Conservation (phyloP, 2,113 vertebrate genomes). For the Nannobrachium achirus region DNA sequence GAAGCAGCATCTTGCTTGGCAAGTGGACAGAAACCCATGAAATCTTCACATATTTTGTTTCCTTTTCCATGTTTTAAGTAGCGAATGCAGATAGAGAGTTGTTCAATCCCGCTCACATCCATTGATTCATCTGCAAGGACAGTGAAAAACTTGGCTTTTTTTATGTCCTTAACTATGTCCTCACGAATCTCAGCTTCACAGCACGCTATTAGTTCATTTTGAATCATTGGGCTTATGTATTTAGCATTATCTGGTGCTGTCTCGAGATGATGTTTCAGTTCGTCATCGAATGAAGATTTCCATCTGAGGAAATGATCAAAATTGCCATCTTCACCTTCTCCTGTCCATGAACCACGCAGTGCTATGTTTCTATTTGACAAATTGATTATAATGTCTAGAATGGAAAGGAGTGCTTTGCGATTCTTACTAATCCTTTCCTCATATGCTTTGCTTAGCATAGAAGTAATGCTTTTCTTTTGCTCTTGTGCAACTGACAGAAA, state of each 20-base stretch:
- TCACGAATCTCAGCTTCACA: constrained; percentile 24
- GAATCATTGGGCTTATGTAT: constrained; percentile 15
- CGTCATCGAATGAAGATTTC: constrained; percentile 17
- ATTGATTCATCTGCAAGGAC: constrained; percentile 22
- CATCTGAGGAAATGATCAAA: constrained; percentile 19
- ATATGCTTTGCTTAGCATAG: neutral
- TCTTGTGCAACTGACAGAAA: neutral
- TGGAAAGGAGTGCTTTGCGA: constrained; percentile 17
- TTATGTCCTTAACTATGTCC: constrained; percentile 7
- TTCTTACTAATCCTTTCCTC: neutral
- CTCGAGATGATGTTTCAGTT: constrained; percentile 26
- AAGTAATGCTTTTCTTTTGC: neutral
- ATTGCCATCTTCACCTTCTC: constrained; percentile 24
- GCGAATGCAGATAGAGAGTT: neutral
- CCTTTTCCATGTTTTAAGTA: constrained; percentile 19
- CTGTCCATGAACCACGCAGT: constrained; percentile 13
- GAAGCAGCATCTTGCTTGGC: constrained; percentile 10
- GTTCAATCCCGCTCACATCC: constrained; percentile 9
- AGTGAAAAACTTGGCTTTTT: constrained; percentile 6
- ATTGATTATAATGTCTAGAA: constrained; percentile 22
- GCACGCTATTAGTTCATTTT: constrained; percentile 23
- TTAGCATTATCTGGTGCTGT: constrained; percentile 30
- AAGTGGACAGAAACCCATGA: constrained; percentile 22
- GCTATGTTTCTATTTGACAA: constrained; percentile 10
- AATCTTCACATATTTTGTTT: constrained; percentile 20